A percentile compares a stretch with the other conserved stretches of the same genome.
Evolutionary conservation across 2,113 vertebrate genomes (phyloP).

Genomic region (Uropsilus gracilis): DNA sequence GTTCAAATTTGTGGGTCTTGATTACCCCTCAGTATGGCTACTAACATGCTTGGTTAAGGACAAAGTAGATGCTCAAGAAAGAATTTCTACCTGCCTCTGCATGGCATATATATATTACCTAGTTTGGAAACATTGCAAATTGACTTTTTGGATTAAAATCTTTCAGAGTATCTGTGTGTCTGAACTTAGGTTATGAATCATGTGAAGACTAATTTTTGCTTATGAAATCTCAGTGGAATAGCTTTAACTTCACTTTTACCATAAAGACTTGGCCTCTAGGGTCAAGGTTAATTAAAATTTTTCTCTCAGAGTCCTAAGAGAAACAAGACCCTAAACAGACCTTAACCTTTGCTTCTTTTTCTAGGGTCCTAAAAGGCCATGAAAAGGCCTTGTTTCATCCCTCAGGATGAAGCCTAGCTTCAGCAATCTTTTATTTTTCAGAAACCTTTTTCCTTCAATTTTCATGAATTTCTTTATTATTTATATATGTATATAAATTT

Average conservation of each 20-base stretch:
- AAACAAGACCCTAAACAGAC: neutral
- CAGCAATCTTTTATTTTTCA: neutral
- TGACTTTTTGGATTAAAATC: neutral
- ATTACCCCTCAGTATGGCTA: too few species aligned
- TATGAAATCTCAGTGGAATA: neutral
- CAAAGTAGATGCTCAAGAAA: neutral
- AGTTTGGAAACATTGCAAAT: neutral
- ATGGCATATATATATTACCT: neutral
- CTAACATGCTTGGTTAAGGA: neutral
- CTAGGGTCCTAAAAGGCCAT: neutral
- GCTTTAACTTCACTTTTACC: neutral
- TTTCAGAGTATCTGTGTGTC: neutral
- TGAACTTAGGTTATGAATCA: constrained; percentile 11
- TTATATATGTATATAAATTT: too few species aligned
- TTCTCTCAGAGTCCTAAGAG: neutral
- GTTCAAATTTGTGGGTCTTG: too few species aligned
- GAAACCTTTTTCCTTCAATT: too few species aligned
- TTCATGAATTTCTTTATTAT: too few species aligned
- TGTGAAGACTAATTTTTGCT: neutral
- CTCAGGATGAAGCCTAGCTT: neutral
- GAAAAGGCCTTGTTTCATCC: neutral
- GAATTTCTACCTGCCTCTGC: neutral
- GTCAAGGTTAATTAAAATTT: neutral
- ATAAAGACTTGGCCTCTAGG: neutral
- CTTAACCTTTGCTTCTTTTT: neutral